Evolutionary conservation across 2,797 vertebrate genomes (phyloP).

Genomic region (Halcyon chelicuti): DNA sequence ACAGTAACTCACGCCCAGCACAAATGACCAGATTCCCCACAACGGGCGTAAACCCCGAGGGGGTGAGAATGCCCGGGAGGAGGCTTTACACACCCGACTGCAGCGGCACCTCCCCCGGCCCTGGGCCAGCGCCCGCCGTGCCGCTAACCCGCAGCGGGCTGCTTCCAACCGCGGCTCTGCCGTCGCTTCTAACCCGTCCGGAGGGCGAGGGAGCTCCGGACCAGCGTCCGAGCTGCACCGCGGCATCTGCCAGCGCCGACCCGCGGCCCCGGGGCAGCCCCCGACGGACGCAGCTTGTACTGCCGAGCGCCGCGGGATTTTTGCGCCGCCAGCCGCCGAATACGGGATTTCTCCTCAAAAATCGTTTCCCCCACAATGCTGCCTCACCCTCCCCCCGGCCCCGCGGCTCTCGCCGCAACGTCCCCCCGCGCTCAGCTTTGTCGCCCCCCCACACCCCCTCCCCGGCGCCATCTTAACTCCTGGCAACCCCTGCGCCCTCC

Average conservation of each 20-base stretch:
- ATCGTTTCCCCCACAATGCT: not conserved
- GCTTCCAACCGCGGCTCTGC: too few relatives aligned
- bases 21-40: accelerated
- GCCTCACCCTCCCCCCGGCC: too few relatives aligned
- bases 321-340: too few relatives aligned
- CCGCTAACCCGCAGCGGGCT: not conserved
- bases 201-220: not conserved
- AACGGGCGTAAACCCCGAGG: accelerated
- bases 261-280: not conserved
- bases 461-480: slow-evolving; percentile 36
- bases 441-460: not conserved
- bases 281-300: accelerated
- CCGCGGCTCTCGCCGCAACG: not conserved
- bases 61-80: accelerated
- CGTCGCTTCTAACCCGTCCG: too few relatives aligned
- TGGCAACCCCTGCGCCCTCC: not conserved
- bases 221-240: not conserved
- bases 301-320: not conserved
- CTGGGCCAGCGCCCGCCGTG: not conserved
- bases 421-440: not conserved
- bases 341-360: accelerated
- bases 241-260: not conserved
- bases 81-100: not conserved
- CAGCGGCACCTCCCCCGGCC: accelerated
- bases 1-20: accelerated